Percentiles rank a stretch among this genome's conserved stretches.
phyloP scores from a whole-genome alignment of 2,888 invertebrate genomes.

The Himalopsyche tibetana region DNA sequence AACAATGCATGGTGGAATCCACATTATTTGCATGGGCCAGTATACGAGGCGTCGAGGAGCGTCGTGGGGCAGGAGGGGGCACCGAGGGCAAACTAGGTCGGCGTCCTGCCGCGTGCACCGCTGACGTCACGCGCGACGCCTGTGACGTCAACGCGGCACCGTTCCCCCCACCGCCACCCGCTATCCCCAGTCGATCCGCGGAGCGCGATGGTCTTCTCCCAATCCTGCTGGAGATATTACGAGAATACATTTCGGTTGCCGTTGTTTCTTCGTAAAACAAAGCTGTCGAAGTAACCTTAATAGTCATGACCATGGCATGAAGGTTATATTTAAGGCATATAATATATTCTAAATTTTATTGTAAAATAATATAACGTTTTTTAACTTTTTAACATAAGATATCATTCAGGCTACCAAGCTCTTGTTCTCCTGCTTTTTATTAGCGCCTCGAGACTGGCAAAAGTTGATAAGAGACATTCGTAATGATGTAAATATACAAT shows the following conservation, averaged over 20 bases:
- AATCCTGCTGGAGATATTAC: conserved; percentile 5
- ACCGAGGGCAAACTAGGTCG: conserved; percentile 42
- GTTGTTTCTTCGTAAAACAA: background rate
- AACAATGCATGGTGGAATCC: conserved; percentile 34
- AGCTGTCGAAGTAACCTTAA: background rate
- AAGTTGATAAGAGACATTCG: too few species aligned
- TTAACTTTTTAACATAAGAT: too few species aligned
- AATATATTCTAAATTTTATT: too few species aligned
- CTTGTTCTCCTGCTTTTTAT: too few species aligned
- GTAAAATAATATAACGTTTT: too few species aligned
- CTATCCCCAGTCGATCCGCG: conserved; percentile 17
- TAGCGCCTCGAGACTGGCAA: too few species aligned
- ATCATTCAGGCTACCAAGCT: too few species aligned
- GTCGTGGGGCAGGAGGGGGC: background rate
- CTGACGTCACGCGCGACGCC: conserved; percentile 60
- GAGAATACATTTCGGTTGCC: conserved; percentile 5
- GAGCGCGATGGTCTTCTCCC: conserved; percentile 22
- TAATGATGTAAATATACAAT: too few species aligned
- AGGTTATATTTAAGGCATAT: too few species aligned
- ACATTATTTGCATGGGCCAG: conserved; percentile 34
- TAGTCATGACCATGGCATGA: background rate
- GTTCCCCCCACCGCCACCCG: conserved; percentile 13
- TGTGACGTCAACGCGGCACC: conserved; percentile 58
- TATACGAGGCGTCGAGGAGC: conserved; percentile 7
- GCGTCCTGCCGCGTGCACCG: conserved; percentile 52